Evolutionary conservation across 2,888 invertebrate species (phyloP).

Genomic region (Subacronicta megacephala): DNA sequence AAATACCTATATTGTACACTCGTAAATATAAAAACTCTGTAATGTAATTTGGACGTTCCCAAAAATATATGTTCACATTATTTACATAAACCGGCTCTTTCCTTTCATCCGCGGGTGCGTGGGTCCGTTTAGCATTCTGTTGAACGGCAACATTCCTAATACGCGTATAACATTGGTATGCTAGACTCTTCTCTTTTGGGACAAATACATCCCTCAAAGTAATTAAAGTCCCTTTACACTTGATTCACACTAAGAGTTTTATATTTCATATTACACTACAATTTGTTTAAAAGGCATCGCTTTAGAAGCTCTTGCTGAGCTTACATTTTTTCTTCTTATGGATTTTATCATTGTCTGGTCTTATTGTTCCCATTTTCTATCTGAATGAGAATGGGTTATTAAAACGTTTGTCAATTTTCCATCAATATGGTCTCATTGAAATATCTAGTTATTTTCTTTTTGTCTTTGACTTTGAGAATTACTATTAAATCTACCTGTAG

Average conservation of each 20-base stretch:
- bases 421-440: no score
- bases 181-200: conserved; percentile 3
- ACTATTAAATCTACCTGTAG: no score
- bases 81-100: neutral
- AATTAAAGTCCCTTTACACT: conserved; percentile 45
- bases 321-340: no score
- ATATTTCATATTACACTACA: conserved; percentile 13
- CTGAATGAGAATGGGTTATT: no score
- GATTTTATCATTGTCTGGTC: no score
- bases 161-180: conserved; percentile 20
- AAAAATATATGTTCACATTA: conserved; percentile 4
- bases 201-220: conserved; percentile 24
- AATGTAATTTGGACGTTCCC: conserved; percentile 1
- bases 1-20: no score
- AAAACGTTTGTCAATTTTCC: no score
- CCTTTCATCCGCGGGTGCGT: neutral
- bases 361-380: no score
- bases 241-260: conserved; percentile 35
- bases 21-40: no score
- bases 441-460: no score
- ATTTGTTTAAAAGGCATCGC: neutral
- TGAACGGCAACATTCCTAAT: conserved; percentile 11
- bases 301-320: no score
- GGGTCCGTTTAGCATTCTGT: conserved; percentile 22
- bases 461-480: no score